Conservation (phyloP, 2,888 invertebrate species). For the Biston stratarius region DNA sequence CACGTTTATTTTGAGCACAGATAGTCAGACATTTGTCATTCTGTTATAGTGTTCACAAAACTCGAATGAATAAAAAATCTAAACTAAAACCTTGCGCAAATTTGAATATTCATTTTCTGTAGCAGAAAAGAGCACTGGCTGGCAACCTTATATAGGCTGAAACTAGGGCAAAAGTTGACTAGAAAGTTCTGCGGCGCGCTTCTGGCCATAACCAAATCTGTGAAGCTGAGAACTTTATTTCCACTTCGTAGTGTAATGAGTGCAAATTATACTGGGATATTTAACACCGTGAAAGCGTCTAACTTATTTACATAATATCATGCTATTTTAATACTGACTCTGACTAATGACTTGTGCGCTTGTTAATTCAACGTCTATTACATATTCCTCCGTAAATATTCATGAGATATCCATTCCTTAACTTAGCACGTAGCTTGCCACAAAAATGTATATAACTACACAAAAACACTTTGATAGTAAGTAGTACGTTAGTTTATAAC, state of each 20-base stretch:
- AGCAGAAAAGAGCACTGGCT: conserved; percentile 11
- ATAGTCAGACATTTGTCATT: not conserved
- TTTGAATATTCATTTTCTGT: conserved; percentile 5
- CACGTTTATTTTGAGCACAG: too few species aligned
- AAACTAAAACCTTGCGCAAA: not conserved
- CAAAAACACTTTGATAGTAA: conserved; percentile 5
- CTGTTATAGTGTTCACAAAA: not conserved
- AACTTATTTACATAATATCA: conserved; percentile 10
- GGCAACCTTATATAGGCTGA: conserved; percentile 10
- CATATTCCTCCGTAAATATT: conserved; percentile 2
- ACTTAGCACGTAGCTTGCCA: not conserved
- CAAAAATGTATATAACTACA: not conserved
- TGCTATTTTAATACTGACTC: conserved; percentile 9
- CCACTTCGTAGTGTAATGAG: conserved; percentile 32
- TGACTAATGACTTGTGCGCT: conserved; percentile 8
- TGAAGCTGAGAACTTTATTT: conserved; percentile 27
- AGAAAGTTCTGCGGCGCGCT: conserved; percentile 19
- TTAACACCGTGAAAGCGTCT: conserved; percentile 10
- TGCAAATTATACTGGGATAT: conserved; percentile 25
- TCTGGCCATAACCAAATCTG: conserved; percentile 16
- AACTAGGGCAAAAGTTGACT: conserved; percentile 30
- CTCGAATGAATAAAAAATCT: too few species aligned
- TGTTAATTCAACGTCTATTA: conserved; percentile 16
- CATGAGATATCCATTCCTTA: not conserved
- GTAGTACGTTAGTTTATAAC: not conserved